phyloP scores from a whole-genome alignment of 2,888 invertebrate species.

The Andrena praecox region DNA sequence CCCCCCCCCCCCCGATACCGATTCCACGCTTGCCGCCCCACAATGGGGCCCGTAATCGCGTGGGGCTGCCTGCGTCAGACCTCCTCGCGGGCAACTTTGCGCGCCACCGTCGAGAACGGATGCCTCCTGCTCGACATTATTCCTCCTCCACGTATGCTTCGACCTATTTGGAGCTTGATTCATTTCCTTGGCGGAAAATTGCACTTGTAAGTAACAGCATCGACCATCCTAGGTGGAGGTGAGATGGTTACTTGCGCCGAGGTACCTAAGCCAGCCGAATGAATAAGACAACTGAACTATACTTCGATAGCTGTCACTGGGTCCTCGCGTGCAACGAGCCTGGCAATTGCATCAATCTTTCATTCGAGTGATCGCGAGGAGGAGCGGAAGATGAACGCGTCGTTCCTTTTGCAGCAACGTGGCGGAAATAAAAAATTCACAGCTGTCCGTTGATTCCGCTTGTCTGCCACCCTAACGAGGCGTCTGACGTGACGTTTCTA shows the following conservation, averaged over 20 bases:
- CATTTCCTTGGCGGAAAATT: neutral
- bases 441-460: constrained; percentile 11
- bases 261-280: no score
- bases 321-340: neutral
- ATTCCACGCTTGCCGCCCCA: constrained; percentile 8
- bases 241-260: no score
- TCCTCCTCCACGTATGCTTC: no score
- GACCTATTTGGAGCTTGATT: no score
- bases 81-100: constrained; percentile 11
- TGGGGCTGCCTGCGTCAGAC: neutral
- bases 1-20: constrained; percentile 37
- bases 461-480: constrained; percentile 32
- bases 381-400: neutral
- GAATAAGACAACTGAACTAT: no score
- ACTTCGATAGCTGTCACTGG: neutral
- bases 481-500: constrained; percentile 47
- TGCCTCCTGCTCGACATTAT: neutral
- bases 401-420: neutral
- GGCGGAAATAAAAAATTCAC: constrained; percentile 45
- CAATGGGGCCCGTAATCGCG: constrained; percentile 27
- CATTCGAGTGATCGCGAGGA: neutral
- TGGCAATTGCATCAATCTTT: constrained; percentile 3
- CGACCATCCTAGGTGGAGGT: no score
- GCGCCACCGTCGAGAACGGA: neutral
- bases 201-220: no score